Conservation (phyloP, 2,113 vertebrate genomes). For the Gobiocypris rarus region DNA sequence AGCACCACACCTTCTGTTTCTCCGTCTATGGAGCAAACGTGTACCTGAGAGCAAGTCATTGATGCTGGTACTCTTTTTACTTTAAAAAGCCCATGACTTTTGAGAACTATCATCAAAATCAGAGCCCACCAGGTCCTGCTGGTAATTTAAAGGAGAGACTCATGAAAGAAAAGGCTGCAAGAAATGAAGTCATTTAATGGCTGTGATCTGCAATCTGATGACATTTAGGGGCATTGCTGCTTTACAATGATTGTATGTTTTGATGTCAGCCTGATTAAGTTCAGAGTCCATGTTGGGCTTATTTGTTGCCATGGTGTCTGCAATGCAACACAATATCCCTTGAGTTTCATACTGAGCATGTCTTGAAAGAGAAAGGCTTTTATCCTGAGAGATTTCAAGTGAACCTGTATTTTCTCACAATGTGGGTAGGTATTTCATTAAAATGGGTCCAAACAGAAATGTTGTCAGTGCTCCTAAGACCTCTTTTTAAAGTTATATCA, state of each 20-base stretch:
- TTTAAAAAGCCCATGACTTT: background rate
- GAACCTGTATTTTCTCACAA: background rate
- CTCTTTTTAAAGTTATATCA: background rate
- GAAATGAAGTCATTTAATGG: background rate
- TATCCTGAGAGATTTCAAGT: background rate
- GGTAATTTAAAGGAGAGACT: background rate
- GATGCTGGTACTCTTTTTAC: background rate
- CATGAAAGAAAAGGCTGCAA: background rate
- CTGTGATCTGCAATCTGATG: background rate
- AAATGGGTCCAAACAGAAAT: background rate
- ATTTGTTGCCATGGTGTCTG: background rate
- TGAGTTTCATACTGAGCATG: background rate
- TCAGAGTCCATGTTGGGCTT: background rate
- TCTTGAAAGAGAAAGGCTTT: background rate
- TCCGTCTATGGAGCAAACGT: background rate
- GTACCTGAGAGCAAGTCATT: conserved; percentile 18
- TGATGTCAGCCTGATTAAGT: background rate
- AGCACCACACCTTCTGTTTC: background rate
- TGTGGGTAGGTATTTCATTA: background rate
- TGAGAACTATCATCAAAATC: background rate
- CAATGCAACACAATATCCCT: background rate
- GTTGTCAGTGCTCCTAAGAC: background rate
- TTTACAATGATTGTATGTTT: conserved; percentile 1
- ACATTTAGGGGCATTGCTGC: background rate
- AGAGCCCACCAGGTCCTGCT: conserved; percentile 18